A percentile compares a stretch with the other conserved stretches of the same genome.
Evolutionary conservation across 2,888 invertebrate genomes (phyloP).

Genomic region (Petrophora chlorosata): DNA sequence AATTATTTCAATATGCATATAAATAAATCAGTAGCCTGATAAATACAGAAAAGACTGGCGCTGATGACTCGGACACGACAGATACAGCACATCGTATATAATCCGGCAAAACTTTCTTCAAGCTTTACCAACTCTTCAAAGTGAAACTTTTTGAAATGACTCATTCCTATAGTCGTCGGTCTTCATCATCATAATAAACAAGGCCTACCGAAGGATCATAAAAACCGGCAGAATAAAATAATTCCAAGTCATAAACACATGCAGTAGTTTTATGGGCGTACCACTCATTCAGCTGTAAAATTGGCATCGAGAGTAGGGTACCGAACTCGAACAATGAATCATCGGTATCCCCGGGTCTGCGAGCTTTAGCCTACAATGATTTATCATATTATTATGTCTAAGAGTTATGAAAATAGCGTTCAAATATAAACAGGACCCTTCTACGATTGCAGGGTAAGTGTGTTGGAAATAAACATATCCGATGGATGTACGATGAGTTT

Average conservation of each 20-base stretch:
- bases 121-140: no score
- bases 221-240: slow-evolving; percentile 48
- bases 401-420: no score
- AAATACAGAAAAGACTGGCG: neutral
- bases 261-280: slow-evolving; percentile 59
- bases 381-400: slow-evolving; percentile 3
- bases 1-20: slow-evolving; percentile 6
- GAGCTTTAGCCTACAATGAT: slow-evolving; percentile 3
- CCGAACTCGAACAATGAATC: slow-evolving; percentile 52
- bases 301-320: slow-evolving; percentile 59
- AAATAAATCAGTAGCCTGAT: neutral
- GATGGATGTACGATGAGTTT: slow-evolving; percentile 16
- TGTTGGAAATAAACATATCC: slow-evolving; percentile 9
- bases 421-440: neutral
- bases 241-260: slow-evolving; percentile 55
- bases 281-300: slow-evolving; percentile 61
- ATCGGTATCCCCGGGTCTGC: slow-evolving; percentile 29
- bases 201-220: slow-evolving; percentile 37
- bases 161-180: slow-evolving; percentile 17
- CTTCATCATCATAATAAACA: slow-evolving; percentile 34
- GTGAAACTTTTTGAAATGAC: neutral
- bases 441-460: neutral
- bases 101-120: neutral
- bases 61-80: neutral
- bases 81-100: no score